Conservation (phyloP, 2,888 invertebrate genomes). For the Acronicta leporina region DNA sequence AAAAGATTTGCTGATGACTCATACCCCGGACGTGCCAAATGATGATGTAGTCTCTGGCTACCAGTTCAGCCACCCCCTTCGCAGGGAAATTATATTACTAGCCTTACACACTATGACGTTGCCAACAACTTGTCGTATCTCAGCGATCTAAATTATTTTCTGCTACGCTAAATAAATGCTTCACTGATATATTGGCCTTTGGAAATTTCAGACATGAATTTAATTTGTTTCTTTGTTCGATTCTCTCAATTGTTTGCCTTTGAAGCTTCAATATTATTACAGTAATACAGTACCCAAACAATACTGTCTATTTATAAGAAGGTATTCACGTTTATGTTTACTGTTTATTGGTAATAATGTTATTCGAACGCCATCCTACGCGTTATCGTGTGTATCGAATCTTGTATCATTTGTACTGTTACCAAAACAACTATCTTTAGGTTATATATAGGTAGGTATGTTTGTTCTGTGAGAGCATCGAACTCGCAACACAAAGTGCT, state of each 20-base stretch:
- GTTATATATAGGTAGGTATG: too few species aligned
- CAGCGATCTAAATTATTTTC: constrained; percentile 20
- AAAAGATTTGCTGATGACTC: constrained; percentile 20
- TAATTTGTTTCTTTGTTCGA: constrained; percentile 4
- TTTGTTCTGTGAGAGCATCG: too few species aligned
- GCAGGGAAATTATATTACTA: constrained; percentile 7
- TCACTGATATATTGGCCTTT: constrained; percentile 15
- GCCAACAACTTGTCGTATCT: constrained; percentile 40
- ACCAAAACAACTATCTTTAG: too few species aligned
- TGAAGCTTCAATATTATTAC: neutral
- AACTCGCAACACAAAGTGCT: too few species aligned
- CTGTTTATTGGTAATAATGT: too few species aligned
- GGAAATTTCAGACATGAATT: neutral
- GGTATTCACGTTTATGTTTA: neutral
- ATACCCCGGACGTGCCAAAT: constrained; percentile 27
- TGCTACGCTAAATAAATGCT: neutral
- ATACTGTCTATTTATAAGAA: neutral
- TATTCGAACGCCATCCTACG: too few species aligned
- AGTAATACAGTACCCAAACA: neutral
- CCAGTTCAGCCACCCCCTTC: neutral
- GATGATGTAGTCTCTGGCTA: constrained; percentile 5
- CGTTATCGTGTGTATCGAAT: too few species aligned
- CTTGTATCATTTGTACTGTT: too few species aligned
- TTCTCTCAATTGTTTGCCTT: neutral
- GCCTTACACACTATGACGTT: constrained; percentile 17